A percentile compares a stretch with the other conserved stretches of the same genome.
Evolutionary conservation across 2,888 invertebrate genomes (phyloP).

Genomic region (Sthenelais limicola): DNA sequence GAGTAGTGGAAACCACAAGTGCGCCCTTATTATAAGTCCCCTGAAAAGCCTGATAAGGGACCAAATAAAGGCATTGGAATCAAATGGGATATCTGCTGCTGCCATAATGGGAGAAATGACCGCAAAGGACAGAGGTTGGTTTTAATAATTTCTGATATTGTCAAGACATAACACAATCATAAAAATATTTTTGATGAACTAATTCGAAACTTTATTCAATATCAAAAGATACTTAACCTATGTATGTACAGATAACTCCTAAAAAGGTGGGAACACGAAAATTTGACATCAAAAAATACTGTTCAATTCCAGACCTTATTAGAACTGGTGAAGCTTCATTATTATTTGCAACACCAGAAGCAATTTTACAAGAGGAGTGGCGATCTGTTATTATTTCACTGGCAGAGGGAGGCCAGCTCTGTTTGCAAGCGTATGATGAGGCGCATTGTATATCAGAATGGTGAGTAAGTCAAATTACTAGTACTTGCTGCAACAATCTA

Average conservation of each 20-base stretch:
- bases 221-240: neutral
- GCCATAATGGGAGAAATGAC: neutral
- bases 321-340: neutral
- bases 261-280: too few relatives aligned
- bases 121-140: neutral
- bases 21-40: neutral
- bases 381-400: neutral
- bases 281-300: too few relatives aligned
- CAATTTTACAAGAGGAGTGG: neutral
- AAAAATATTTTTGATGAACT: neutral
- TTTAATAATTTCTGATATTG: neutral
- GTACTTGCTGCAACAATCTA: neutral
- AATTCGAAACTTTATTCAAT: too few relatives aligned
- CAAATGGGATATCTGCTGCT: neutral
- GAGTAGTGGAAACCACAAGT: neutral
- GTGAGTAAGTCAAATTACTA: neutral
- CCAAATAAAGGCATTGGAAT: neutral
- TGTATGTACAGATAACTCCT: neutral
- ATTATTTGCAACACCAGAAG: slow-evolving; percentile 1
- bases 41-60: slow-evolving; percentile 5
- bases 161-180: neutral
- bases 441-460: slow-evolving; percentile 4
- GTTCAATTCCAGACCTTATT: too few relatives aligned
- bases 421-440: slow-evolving; percentile 18
- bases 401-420: slow-evolving; percentile 3